Conservation (phyloP, 2,113 vertebrate genomes). For the Peromyscus maniculatus region DNA sequence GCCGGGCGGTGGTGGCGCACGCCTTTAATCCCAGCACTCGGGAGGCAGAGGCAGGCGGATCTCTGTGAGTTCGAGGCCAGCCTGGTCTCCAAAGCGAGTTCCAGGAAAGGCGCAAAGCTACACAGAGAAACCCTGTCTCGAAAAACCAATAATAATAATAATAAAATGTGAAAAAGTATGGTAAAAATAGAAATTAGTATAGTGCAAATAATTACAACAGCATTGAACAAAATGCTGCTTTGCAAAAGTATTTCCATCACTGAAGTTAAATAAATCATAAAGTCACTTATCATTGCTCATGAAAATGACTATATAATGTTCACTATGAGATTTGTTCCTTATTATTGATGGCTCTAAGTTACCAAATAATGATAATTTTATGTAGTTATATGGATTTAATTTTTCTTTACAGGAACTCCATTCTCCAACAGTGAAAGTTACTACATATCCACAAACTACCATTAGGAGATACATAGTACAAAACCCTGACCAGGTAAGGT, state of each 20-base stretch:
- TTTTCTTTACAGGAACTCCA: slow-evolving; percentile 80
- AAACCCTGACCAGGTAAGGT: slow-evolving; percentile 88
- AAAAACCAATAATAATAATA: no score
- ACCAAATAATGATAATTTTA: slow-evolving; percentile 58
- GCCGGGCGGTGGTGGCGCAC: no score
- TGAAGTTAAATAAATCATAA: slow-evolving; percentile 57
- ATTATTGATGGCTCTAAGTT: slow-evolving; percentile 5
- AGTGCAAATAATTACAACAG: not conserved
- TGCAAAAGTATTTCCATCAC: slow-evolving; percentile 26
- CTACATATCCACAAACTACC: slow-evolving; percentile 85
- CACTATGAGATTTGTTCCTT: slow-evolving; percentile 62
- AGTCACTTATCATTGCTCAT: slow-evolving; percentile 14
- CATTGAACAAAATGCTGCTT: not conserved
- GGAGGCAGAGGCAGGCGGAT: no score
- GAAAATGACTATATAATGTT: slow-evolving; percentile 38
- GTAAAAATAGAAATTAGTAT: not conserved
- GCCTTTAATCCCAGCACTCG: no score
- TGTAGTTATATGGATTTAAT: slow-evolving; percentile 3
- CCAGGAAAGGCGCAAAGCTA: no score
- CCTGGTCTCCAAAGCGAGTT: no score
- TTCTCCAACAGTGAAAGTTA: slow-evolving; percentile 81
- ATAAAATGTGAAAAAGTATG: slow-evolving; percentile 68
- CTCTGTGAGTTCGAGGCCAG: no score
- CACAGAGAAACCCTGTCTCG: no score
- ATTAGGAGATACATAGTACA: slow-evolving; percentile 88